Base-by-base conservation (phyloP, 2,113 vertebrate genomes). In the Campylomormyrus numenius region DNA sequence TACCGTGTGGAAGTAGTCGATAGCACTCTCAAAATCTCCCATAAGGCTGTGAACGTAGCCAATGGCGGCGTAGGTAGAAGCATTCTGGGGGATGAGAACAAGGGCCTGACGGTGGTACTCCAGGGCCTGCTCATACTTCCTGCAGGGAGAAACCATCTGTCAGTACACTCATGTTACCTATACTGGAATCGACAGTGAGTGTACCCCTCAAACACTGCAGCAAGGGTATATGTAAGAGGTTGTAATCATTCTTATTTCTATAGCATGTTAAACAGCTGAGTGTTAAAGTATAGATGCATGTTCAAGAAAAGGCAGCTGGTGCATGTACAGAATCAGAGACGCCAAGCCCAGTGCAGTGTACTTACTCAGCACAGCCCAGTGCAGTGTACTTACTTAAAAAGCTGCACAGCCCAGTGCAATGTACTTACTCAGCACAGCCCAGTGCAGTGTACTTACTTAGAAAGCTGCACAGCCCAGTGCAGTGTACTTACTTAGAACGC, bases 1-100 rank as follows among this genome's bases (percentile, higher is more conserved):
- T 96, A 99, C 98, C 87, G 98, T 99, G 83, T 99, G 98, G 94
- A 99, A 99, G 93, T 99, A 99, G 96, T 99, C 98, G 31, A 99
- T 99, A 1, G 98, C 98, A 0, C 97, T 99, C 94, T 99, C 98
- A 90, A 99, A 99, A 92, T 98, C 98, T 52, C 98, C 98, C 97
- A 98, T 99, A 39, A 99, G 97, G 93, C 98, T 99, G 66, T 99
- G 97, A 27, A 99, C 98, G 21, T 99, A 99, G 91, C 98, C 98
- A 74, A 99, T 99, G 87, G 98, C 97, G 10, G 98, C 96, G 50
- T 99, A 99, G 31, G 98, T 99, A 15, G 98, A 99, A 1, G 98
- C 98, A 2, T 99, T 98, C 88, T 99, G 98, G 80, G 98, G 98
- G 90, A 99, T 99, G 0, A 99, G 90, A 39, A 99, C 98, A 50